phyloP scores from a whole-genome alignment of 2,888 invertebrate genomes.

The Schizaphis graminum region DNA sequence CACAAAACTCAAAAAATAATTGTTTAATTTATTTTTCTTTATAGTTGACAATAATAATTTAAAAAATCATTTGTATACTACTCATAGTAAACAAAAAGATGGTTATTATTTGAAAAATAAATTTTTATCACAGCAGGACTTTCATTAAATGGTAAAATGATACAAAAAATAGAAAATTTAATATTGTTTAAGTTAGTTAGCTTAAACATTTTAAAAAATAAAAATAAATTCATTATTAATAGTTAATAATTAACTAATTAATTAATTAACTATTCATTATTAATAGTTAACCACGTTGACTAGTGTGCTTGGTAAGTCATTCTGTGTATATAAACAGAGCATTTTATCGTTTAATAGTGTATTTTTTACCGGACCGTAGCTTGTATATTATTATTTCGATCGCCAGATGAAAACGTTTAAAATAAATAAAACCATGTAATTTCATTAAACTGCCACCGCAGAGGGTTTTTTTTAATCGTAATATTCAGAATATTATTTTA shows the following conservation, averaged over 20 bases:
- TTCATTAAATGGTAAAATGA: not conserved
- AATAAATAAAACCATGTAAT: not conserved
- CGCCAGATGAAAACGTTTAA: not conserved
- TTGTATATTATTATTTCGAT: not conserved
- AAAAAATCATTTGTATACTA: too few relatives aligned
- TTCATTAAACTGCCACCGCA: not conserved
- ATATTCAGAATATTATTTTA: not conserved
- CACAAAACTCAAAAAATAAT: not conserved
- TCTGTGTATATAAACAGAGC: not conserved
- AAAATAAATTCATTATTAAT: too few relatives aligned
- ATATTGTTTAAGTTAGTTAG: not conserved
- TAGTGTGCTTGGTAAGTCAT: not conserved
- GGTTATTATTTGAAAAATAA: not conserved
- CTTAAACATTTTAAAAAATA: not conserved
- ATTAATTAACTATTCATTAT: too few relatives aligned
- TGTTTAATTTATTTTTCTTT: not conserved
- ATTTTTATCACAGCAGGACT: not conserved
- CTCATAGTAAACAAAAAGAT: not conserved
- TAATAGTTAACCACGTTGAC: too few relatives aligned
- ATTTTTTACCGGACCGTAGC: not conserved
- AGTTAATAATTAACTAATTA: too few relatives aligned
- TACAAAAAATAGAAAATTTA: not conserved
- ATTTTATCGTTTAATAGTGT: not conserved
- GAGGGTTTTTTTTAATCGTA: not conserved
- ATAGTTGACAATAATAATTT: too few relatives aligned